Conservation (phyloP, 2,113 vertebrate genomes). For the Callipepla squamata region DNA sequence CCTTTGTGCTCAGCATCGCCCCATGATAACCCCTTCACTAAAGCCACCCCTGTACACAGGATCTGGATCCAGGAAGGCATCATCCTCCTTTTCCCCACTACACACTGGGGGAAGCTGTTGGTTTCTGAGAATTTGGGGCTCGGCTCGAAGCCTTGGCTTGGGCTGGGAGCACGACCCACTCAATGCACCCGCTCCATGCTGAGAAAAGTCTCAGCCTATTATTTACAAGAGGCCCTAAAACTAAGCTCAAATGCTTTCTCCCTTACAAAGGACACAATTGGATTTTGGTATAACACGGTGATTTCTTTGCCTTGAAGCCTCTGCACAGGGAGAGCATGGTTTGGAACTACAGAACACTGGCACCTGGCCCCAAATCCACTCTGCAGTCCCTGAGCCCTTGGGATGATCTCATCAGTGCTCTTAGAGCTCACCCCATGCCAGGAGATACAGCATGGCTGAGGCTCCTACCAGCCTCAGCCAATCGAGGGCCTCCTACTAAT, state of each 20-base stretch:
- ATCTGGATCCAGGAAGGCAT: rapidly evolving
- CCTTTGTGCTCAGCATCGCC: not conserved
- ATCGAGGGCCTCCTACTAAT: not conserved
- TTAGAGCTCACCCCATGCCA: not conserved
- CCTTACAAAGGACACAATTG: not conserved
- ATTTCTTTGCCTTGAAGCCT: not conserved
- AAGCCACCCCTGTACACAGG: rapidly evolving
- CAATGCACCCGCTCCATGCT: rapidly evolving
- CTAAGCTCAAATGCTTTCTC: not conserved
- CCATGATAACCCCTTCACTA: not conserved
- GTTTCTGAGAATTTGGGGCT: not conserved
- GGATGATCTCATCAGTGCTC: not conserved
- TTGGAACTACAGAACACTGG: not conserved
- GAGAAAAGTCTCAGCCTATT: not conserved
- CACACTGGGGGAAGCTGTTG: not conserved
- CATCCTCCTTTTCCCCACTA: not conserved
- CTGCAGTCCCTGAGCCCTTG: rapidly evolving
- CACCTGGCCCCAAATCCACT: too few species aligned
- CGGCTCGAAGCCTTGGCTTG: not conserved
- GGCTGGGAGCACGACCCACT: not conserved
- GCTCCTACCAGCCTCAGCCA: not conserved
- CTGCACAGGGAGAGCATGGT: not conserved
- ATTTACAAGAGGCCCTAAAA: slow-evolving; percentile 13
- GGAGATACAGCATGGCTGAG: not conserved
- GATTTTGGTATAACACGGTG: not conserved